Evolutionary conservation across 64 coral and sea anemone genomes (phyloP).

Genomic region (Platygyra sinensis): DNA sequence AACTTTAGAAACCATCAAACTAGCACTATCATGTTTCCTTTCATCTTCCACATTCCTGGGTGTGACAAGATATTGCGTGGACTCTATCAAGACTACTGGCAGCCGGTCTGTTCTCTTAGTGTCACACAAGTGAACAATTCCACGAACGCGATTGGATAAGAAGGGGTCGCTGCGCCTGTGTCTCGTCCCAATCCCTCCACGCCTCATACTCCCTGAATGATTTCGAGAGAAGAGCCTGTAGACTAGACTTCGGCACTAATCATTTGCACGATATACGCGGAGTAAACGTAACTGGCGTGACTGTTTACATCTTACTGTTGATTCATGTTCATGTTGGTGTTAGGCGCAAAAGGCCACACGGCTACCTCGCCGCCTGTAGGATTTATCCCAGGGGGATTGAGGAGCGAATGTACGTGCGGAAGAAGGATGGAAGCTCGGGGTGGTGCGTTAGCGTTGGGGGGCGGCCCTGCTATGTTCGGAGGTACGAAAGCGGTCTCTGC

Average conservation of each 20-base stretch:
- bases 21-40: background rate
- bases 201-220: no score
- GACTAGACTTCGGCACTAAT: no score
- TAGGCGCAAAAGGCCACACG: conserved; percentile 29
- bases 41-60: background rate
- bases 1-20: background rate
- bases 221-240: no score
- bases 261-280: no score
- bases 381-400: conserved; percentile 2
- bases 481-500: conserved; percentile 6
- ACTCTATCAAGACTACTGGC: background rate
- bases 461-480: background rate
- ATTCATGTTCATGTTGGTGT: background rate
- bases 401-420: conserved; percentile 33
- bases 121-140: no score
- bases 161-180: no score
- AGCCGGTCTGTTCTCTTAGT: no score
- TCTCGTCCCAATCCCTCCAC: no score
- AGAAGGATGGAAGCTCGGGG: conserved; percentile 23
- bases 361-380: conserved; percentile 11
- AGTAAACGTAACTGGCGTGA: no score
- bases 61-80: background rate
- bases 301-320: background rate
- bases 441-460: background rate
- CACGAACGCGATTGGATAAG: no score